phyloP scores from a whole-genome alignment of 30 jellyfish, hydroid and myxozoan species.

The Mastigias papua region DNA sequence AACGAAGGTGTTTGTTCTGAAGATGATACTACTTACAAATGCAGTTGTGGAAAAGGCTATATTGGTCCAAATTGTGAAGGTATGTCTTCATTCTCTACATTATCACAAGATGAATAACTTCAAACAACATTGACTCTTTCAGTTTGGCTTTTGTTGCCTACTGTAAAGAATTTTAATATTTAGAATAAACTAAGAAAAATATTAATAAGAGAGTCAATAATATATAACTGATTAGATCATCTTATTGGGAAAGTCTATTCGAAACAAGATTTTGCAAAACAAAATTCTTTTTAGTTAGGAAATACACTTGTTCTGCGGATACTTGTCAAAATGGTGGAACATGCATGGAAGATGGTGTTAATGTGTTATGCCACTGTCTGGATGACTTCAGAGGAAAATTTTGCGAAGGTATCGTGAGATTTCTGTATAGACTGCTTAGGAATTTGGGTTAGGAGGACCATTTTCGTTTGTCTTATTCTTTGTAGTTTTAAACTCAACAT shows the following conservation, averaged over 20 bases:
- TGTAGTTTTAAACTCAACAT: no score
- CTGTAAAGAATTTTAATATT: no score
- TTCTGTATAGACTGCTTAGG: no score
- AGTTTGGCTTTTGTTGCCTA: not conserved
- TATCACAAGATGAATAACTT: not conserved
- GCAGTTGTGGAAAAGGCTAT: conserved; percentile 91
- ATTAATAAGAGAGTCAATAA: no score
- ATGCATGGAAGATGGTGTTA: conserved; percentile 89
- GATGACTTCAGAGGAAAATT: conserved; percentile 87
- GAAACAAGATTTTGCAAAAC: no score
- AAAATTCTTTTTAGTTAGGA: conserved; percentile 64
- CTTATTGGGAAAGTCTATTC: no score
- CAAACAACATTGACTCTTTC: no score
- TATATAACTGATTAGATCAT: no score
- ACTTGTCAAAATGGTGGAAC: conserved; percentile 95
- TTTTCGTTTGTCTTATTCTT: no score
- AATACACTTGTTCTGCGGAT: conserved; percentile 71
- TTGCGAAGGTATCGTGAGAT: conserved; percentile 84
- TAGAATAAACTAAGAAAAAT: no score
- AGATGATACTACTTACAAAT: conserved; percentile 85
- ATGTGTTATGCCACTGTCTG: conserved; percentile 76
- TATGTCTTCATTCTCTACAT: not conserved
- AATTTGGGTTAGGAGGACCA: no score
- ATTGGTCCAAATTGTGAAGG: conserved; percentile 92
- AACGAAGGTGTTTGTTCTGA: conserved; percentile 79